phyloP scores from a whole-genome alignment of 2,888 invertebrate species.

The Andricus curvator region DNA sequence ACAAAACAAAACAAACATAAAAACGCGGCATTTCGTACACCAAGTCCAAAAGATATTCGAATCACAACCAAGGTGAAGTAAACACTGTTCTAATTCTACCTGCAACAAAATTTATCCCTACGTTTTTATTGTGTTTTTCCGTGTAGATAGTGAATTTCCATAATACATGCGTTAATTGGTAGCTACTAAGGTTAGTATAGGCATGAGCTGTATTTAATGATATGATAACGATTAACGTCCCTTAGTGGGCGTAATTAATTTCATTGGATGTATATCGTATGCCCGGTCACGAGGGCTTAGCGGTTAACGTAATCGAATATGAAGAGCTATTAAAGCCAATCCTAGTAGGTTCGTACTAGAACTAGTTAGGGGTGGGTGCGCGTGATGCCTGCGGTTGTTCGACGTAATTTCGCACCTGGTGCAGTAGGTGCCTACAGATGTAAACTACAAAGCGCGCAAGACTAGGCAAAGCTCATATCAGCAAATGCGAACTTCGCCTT shows the following conservation, averaged over 20 bases:
- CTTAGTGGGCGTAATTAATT: conserved; percentile 13
- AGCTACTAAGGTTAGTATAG: not conserved
- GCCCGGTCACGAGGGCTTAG: conserved; percentile 17
- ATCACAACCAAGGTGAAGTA: too few species aligned
- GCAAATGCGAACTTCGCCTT: conserved; percentile 53
- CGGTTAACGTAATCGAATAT: conserved; percentile 49
- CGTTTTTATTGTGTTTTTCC: too few species aligned
- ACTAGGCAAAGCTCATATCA: conserved; percentile 57
- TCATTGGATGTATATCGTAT: conserved; percentile 30
- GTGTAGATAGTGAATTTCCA: too few species aligned
- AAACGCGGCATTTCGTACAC: too few species aligned
- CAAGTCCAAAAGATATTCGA: too few species aligned
- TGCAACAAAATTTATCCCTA: too few species aligned
- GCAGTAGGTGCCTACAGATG: conserved; percentile 44
- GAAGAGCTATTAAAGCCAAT: conserved; percentile 51
- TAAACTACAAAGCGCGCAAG: conserved; percentile 50
- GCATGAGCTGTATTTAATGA: conserved; percentile 17
- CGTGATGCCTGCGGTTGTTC: conserved; percentile 37
- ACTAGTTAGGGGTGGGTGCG: not conserved
- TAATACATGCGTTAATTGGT: too few species aligned
- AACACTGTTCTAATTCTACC: too few species aligned
- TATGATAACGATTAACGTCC: conserved; percentile 27
- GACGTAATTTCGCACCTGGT: conserved; percentile 56
- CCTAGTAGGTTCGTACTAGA: conserved; percentile 28
- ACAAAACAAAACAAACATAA: too few species aligned